Base-by-base conservation (phyloP, 2,113 vertebrate genomes). In the Cairina moschata region DNA sequence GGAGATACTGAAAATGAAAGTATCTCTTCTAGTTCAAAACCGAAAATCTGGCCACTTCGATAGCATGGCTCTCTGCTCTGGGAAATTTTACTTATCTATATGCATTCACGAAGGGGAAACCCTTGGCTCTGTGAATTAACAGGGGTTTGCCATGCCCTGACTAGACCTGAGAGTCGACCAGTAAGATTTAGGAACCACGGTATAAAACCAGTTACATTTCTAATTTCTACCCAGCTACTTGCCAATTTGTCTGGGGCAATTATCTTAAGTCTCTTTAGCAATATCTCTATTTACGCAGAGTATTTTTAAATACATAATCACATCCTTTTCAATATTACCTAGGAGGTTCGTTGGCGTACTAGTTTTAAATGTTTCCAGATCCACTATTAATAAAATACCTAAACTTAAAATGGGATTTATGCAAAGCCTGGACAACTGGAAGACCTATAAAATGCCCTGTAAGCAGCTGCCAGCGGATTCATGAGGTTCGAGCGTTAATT, bases 1-100 rank as follows among this genome's bases (percentile, higher is more conserved):
- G 52, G 73, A 92, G 96, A 97, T 96, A 97, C 89, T 93, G 96
- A 96, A 97, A 97, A 97, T 91, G 96, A 97, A 97, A 96, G 95
- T 91, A 93, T 79, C 75, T 96, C 90, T 90, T 93, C 74, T 62
- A 79, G 78, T 86, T 94, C 77, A 93, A 95, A 91, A 82, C 59
- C 87, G 81, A 96, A 87, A 96, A 93, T 59, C 50, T n/a, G 32
- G 9, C 36, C 0, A 6, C 63, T 76, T 79, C 44, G 91, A 7
- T 14, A 89, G 63, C 23, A 66, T 18, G 74, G 54, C 91, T 79
- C 29, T 71, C 34, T 85, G 81, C 91, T 56, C 67, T 85, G 92
- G 83, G 91, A 95, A 96, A 96, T 95, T 95, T 85, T 92, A 83
- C 74, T 83, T 69, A 34, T 32, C 81, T 95, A 8, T 17, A n/a